These are phyloP conservation scores for Epinephelus malabaricus DNA, from an alignment of 2,797 vertebrate species.

Conservation along the genomic window DNA sequence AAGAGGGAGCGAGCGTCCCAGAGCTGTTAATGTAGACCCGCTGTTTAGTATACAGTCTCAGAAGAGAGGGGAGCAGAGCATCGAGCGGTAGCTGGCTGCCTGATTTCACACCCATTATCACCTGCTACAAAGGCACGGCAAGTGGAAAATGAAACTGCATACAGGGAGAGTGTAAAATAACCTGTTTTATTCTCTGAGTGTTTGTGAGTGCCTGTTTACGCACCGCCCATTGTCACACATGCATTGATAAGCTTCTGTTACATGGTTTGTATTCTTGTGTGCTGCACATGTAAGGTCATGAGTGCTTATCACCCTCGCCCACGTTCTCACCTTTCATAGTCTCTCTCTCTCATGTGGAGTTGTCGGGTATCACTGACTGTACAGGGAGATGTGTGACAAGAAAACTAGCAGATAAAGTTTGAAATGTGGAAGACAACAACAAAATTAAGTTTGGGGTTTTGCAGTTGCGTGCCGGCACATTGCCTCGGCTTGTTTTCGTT, in stretches of 20 bases:
- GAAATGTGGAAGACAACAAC: conserved; percentile 4
- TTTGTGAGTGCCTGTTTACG: conserved; percentile 35
- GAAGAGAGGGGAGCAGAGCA: conserved; percentile 51
- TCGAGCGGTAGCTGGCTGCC: conserved; percentile 47
- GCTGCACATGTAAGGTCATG: conserved; percentile 38
- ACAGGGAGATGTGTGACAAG: neutral
- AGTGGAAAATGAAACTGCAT: conserved; percentile 70
- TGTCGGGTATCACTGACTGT: neutral
- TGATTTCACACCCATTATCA: conserved; percentile 81
- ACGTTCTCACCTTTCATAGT: conserved; percentile 23
- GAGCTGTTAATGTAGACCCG: conserved; percentile 45
- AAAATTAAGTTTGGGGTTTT: neutral
- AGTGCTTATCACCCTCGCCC: conserved; percentile 46
- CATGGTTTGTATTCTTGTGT: conserved; percentile 16
- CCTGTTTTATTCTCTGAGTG: conserved; percentile 41
- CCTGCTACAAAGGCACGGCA: conserved; percentile 63
- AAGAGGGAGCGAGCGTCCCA: neutral
- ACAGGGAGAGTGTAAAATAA: conserved; percentile 58
- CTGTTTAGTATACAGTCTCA: conserved; percentile 64
- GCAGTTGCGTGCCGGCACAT: neutral
- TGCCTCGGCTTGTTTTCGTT: conserved; percentile 20
- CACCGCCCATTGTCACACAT: conserved; percentile 30
- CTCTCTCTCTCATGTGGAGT: neutral
- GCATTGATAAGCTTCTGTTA: conserved; percentile 39
- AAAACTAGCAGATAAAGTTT: conserved; percentile 8